phyloP scores from a whole-genome alignment of 2,888 invertebrate species.

The Sphaerophoria taeniata region DNA sequence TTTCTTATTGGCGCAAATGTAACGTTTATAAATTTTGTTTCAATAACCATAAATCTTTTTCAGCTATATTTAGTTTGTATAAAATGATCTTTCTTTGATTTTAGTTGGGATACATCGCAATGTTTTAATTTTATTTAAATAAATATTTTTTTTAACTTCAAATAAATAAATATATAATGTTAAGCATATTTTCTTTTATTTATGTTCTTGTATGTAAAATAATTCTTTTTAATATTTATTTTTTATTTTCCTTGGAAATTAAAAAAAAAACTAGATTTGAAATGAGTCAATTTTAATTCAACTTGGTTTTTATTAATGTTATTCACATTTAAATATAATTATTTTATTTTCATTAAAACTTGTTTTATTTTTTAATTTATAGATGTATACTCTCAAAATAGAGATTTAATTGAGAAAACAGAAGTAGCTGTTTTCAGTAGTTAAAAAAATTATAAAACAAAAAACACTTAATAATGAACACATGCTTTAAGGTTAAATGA shows the following conservation, averaged over 20 bases:
- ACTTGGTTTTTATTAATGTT: conserved; percentile 47
- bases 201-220: conserved; percentile 67
- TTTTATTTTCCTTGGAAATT: conserved; percentile 51
- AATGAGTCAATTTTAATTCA: conserved; percentile 65
- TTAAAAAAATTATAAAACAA: conserved; percentile 29
- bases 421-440: conserved; percentile 35
- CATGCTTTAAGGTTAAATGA: conserved; percentile 58
- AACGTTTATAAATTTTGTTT: conserved; percentile 76
- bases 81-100: conserved; percentile 21
- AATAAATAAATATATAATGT: conserved; percentile 1
- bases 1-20: conserved; percentile 45
- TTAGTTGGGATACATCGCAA: conserved; percentile 60
- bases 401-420: conserved; percentile 47
- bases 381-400: conserved; percentile 55
- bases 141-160: conserved; percentile 17
- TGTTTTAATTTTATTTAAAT: conserved; percentile 32
- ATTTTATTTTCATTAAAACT: conserved; percentile 77
- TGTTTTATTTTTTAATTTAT: conserved; percentile 78
- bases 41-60: conserved; percentile 56
- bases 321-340: conserved; percentile 16
- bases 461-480: conserved; percentile 51
- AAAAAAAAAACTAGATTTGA: conserved; percentile 46
- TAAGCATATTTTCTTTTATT: conserved; percentile 51
- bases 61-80: conserved; percentile 35
- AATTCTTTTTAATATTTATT: conserved; percentile 71